These are phyloP conservation scores for Catocala fraxini DNA, from an alignment of 2,888 invertebrate species.

Conservation along the genomic window DNA sequence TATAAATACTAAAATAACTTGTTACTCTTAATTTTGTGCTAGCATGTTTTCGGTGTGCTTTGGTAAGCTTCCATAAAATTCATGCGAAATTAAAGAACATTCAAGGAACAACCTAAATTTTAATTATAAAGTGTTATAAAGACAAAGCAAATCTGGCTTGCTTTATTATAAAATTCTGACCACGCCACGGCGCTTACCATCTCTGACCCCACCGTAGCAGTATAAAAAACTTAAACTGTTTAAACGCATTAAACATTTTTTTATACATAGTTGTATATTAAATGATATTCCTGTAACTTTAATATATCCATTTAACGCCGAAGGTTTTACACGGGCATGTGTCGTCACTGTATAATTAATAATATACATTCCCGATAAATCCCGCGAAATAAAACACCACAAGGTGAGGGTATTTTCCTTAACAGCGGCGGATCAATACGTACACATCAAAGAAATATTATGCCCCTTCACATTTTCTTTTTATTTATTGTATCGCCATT, in stretches of 20 bases:
- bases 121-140: too few relatives aligned
- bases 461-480: not conserved
- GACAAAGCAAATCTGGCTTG: too few relatives aligned
- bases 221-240: not conserved
- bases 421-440: constrained; percentile 5
- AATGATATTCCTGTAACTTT: not conserved
- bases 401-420: constrained; percentile 3
- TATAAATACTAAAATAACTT: too few relatives aligned
- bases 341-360: constrained; percentile 3
- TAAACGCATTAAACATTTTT: too few relatives aligned
- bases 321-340: not conserved
- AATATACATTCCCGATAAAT: not conserved
- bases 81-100: too few relatives aligned
- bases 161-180: too few relatives aligned
- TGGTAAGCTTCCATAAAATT: too few relatives aligned
- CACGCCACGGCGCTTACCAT: too few relatives aligned
- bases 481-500: not conserved
- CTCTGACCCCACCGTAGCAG: not conserved
- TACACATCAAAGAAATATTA: constrained; percentile 3
- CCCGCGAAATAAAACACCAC: constrained; percentile 1
- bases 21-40: too few relatives aligned
- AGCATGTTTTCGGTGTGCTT: too few relatives aligned
- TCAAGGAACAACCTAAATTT: too few relatives aligned
- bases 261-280: too few relatives aligned
- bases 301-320: not conserved